Percentiles rank a stretch among this genome's conserved stretches.
These are phyloP conservation scores for Punctoribates punctum DNA, from an alignment of 2,888 invertebrate genomes.

Conservation along the genomic window DNA sequence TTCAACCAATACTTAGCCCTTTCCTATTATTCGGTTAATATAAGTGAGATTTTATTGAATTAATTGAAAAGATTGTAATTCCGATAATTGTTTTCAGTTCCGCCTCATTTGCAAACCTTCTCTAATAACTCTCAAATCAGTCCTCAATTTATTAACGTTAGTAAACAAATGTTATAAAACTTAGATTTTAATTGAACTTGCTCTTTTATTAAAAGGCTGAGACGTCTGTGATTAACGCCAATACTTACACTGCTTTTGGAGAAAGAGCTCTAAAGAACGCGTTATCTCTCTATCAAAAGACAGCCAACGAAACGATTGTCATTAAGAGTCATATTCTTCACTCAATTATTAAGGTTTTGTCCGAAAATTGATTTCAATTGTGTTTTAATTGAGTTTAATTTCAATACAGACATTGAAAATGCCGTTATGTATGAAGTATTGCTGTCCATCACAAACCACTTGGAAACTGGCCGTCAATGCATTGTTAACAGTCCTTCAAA, in stretches of 20 bases:
- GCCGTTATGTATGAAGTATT: constrained; percentile 74
- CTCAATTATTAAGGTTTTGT: constrained; percentile 63
- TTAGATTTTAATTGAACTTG: not conserved
- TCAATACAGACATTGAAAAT: constrained; percentile 67
- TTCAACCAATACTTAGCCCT: constrained; percentile 65
- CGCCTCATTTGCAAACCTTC: constrained; percentile 33
- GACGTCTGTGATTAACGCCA: constrained; percentile 54
- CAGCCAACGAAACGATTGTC: constrained; percentile 67
- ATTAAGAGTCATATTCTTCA: constrained; percentile 68
- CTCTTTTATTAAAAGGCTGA: constrained; percentile 3
- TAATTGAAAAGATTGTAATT: too few relatives aligned
- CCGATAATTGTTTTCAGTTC: constrained; percentile 33
- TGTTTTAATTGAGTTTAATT: too few relatives aligned
- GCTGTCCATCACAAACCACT: constrained; percentile 71
- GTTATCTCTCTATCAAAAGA: constrained; percentile 69
- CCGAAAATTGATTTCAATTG: too few relatives aligned
- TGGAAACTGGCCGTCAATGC: constrained; percentile 78
- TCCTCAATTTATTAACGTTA: constrained; percentile 33
- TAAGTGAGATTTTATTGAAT: constrained; percentile 35
- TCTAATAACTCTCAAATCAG: constrained; percentile 31
- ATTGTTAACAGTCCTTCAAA: constrained; percentile 70
- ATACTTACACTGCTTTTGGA: constrained; percentile 81
- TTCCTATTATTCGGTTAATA: constrained; percentile 61
- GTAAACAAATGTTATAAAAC: constrained; percentile 6
- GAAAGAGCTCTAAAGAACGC: constrained; percentile 72